phyloP scores from a whole-genome alignment of 2,113 vertebrate genomes.

The Redunca redunca region DNA sequence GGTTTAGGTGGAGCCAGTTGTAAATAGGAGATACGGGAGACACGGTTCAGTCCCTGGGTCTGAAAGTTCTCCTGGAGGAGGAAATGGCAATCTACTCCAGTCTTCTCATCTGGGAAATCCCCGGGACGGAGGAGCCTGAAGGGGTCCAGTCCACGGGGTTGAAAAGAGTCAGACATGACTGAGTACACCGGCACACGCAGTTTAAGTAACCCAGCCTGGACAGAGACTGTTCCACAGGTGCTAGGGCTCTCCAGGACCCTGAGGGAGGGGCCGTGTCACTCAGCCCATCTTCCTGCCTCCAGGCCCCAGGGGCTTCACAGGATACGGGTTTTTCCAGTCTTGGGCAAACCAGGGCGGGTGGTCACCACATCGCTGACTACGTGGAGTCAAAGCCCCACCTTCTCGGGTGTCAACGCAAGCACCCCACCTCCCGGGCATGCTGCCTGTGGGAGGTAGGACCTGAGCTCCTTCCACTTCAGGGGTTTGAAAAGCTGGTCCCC shows the following conservation, averaged over 20 bases:
- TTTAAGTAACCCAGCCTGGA: background rate
- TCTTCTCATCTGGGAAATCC: background rate
- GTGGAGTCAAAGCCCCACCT: background rate
- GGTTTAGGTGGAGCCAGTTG: background rate
- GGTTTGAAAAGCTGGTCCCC: background rate
- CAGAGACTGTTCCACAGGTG: background rate
- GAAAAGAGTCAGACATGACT: background rate
- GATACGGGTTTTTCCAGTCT: background rate
- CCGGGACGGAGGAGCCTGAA: background rate
- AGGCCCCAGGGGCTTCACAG: accelerated
- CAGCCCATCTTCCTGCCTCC: background rate
- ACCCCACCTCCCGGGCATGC: background rate
- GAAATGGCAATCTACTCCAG: background rate
- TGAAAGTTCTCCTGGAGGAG: background rate
- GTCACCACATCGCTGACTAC: background rate
- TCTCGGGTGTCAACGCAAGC: accelerated
- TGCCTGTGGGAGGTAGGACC: background rate
- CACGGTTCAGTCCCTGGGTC: background rate
- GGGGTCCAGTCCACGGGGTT: background rate
- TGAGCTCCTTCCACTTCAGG: background rate
- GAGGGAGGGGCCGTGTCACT: accelerated
- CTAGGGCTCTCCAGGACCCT: background rate
- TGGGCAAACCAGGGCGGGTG: background rate
- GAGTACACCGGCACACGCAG: background rate
- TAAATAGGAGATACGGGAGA: background rate